These are phyloP conservation scores for Drosophila subquinaria DNA, from an alignment of 2,888 invertebrate genomes.

Conservation along the genomic window DNA sequence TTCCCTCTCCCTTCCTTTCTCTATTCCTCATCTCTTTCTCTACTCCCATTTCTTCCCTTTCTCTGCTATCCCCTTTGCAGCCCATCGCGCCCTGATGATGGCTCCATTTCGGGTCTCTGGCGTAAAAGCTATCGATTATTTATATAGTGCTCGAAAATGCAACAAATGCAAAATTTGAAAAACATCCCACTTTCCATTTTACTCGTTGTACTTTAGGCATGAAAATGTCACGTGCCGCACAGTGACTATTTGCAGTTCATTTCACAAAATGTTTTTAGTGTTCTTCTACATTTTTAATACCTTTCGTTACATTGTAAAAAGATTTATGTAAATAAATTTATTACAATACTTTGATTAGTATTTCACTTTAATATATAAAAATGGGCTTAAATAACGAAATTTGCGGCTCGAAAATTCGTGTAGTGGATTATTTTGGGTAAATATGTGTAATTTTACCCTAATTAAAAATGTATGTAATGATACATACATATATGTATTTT, in stretches of 20 bases:
- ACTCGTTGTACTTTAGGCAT: conserved; percentile 2
- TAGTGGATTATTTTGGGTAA: not conserved
- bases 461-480: not conserved
- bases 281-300: conserved; percentile 8
- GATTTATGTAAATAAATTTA: conserved; percentile 22
- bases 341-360: conserved; percentile 11
- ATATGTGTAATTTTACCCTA: not conserved
- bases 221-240: conserved; percentile 39
- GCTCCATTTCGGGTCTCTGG: conserved; percentile 56
- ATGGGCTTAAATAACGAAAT: conserved; percentile 8
- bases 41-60: not conserved
- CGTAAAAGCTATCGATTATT: conserved; percentile 78
- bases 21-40: not conserved
- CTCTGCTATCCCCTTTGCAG: conserved; percentile 17
- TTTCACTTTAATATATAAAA: conserved; percentile 2
- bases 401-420: not conserved
- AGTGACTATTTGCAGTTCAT: conserved; percentile 11
- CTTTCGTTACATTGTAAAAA: conserved; percentile 1
- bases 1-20: not conserved
- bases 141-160: conserved; percentile 61
- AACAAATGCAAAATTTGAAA: conserved; percentile 61
- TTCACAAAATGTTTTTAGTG: not conserved
- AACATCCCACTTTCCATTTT: conserved; percentile 45
- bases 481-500: too few relatives aligned
- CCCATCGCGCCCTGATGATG: conserved; percentile 40